These are phyloP conservation scores for Polypedilum vanderplanki DNA, from an alignment of 1,140 invertebrate species.

Conservation along the genomic window DNA sequence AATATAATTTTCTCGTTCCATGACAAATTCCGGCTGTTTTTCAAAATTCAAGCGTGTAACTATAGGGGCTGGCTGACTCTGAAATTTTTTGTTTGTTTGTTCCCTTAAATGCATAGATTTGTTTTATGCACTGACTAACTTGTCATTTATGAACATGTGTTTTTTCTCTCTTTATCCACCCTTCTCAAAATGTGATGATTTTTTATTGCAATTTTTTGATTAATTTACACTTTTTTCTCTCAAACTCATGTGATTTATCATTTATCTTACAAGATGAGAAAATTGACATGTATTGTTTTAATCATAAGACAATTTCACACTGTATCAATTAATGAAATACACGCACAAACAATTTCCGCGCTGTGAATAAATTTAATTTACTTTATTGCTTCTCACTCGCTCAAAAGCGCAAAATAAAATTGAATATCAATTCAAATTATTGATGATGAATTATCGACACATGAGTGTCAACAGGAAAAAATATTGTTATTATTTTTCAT, in stretches of 20 bases:
- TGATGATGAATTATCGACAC: constrained; percentile 17
- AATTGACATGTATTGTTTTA: constrained; percentile 8
- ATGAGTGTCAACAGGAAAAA: neutral
- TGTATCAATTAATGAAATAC: neutral
- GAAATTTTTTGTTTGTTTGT: neutral
- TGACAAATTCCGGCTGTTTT: neutral
- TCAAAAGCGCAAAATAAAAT: neutral
- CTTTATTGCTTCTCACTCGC: neutral
- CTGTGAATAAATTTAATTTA: constrained; percentile 13
- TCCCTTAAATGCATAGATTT: neutral
- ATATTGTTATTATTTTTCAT: neutral
- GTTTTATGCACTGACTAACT: neutral
- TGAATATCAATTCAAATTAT: constrained; percentile 14
- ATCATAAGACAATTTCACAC: neutral
- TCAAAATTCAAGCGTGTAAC: neutral
- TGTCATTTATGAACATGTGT: constrained; percentile 7
- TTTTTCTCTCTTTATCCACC: neutral
- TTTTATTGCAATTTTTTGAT: too few relatives aligned
- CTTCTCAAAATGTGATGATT: too few relatives aligned
- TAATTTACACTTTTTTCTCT: too few relatives aligned
- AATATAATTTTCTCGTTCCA: constrained; percentile 19
- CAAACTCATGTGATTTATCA: too few relatives aligned
- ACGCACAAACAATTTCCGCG: neutral
- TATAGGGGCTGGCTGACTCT: neutral
- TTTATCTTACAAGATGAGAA: too few relatives aligned